Evolutionary conservation across 92 coral and sea anemone species (phyloP), one percentile per base, ranked within the genome.

Genomic region (Palythoa heliodiscus): DNA sequence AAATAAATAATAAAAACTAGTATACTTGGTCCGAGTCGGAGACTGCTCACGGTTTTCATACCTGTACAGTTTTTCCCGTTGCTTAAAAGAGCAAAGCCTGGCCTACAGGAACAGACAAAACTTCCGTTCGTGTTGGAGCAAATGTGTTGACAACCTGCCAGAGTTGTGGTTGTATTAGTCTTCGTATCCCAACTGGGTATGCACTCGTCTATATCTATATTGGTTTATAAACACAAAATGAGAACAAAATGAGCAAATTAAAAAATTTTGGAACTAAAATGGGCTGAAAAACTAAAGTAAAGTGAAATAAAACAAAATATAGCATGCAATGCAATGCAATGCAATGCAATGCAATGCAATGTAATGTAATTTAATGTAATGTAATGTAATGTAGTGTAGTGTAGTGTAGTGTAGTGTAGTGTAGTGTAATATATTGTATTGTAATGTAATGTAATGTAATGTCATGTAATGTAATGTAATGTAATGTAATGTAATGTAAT

Each of bases 41-140:
- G 35, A 29, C 1, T 29, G 35, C 35, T 0, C 24, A 24, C 11
- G 3, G 4, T 13, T 4, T 78, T 40, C 73, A 6, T 48, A 80
- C 84, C 84, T 66, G 61, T 67, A 17, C 84, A 80, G 74, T 80
- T 80, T 47, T 80, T 80, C 2, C 70, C 54, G 25, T 80, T 80
- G 58, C 73, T 48, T 1, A 80, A 61, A 47, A 80, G 74, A 66
- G 74, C 84, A 20, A 80, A 80, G 0, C 84, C 84, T 80, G 64
- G 38, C 66, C 84, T 66, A 29, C 84, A 80, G 5, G 73, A 80
- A 48, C 84, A 80, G 60, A 66, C 20, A 17, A 80, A 80, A 11
- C 75, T 80, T 14, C 84, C 84, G 47, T 80, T 80, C 47, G 43
- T 80, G 40, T 80, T 80, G 48, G 57, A 43, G 63, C 84, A 80